Percentiles rank a stretch among this genome's conserved stretches.
Evolutionary conservation across 2,113 vertebrate species (phyloP).

Genomic region (Spheniscus mendiculus): DNA sequence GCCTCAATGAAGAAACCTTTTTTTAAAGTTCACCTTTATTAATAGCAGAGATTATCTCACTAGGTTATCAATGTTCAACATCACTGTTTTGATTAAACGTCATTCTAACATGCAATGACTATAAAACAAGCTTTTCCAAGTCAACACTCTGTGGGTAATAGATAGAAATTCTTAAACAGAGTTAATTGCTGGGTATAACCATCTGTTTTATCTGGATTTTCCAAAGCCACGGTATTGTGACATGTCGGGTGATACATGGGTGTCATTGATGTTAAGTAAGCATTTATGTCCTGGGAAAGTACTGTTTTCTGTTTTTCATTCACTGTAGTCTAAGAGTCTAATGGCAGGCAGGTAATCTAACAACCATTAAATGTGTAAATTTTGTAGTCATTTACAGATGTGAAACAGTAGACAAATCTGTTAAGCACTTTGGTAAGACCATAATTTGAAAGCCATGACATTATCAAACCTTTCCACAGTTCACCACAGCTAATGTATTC

Average conservation of each 20-base stretch:
- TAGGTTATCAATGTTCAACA: neutral
- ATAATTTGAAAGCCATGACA: slow-evolving; percentile 34
- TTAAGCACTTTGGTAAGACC: slow-evolving; percentile 22
- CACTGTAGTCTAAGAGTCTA: neutral
- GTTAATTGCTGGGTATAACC: neutral
- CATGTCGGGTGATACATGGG: neutral
- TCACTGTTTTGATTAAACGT: neutral
- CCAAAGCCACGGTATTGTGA: neutral
- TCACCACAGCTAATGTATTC: slow-evolving; percentile 11
- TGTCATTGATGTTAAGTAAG: neutral
- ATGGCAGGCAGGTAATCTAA: slow-evolving; percentile 38
- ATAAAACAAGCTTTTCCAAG: neutral
- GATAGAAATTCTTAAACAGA: neutral
- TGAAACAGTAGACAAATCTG: slow-evolving; percentile 41
- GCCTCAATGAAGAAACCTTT: slow-evolving; percentile 27
- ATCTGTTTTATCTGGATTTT: neutral
- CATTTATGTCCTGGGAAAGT: neutral
- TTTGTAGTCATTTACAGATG: slow-evolving; percentile 39
- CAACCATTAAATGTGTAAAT: slow-evolving; percentile 45
- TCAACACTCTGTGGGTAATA: neutral
- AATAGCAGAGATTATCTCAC: slow-evolving; percentile 51
- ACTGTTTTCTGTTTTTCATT: slow-evolving; percentile 12
- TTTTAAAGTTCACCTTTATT: slow-evolving; percentile 63
- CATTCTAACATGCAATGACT: neutral
- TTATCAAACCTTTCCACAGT: slow-evolving; percentile 49